Evolutionary conservation across 2,888 invertebrate species (phyloP), one percentile per base, ranked within the genome.

Genomic region (Mythimna lalbum): DNA sequence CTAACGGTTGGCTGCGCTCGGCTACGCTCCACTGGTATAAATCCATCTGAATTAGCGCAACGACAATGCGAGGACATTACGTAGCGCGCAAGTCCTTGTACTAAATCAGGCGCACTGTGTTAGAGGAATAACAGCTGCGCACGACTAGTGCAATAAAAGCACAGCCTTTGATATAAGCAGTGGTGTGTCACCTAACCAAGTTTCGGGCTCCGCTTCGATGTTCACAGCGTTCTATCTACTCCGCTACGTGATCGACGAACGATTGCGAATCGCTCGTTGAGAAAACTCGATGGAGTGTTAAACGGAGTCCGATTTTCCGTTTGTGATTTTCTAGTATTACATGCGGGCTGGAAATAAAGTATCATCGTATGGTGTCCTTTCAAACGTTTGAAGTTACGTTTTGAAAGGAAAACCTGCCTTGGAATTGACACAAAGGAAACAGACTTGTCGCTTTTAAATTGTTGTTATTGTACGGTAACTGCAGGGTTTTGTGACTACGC

Each of bases 1-100:
- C 82, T 84, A 86, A 86, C 86, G 89, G 86, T 86, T 82, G 83
- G 82, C 81, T 87, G 88, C 86, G 85, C 87, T 88, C 83, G 80
- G 85, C 79, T 85, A 73, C 87, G 86, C 86, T 87, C 79, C 83
- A 85, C 85, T 87, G 87, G 86, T 88, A 90, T 92, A 91, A 92
- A 92, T 93, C 89, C 89, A 87, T 91, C 91, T 89, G 91, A 90
- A 91, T 91, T 92, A 90, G 90, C 88, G 86, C 87, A 86, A 86
- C 89, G 89, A 90, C 89, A 89, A 89, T 86, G 88, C 88, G 87
- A 86, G 89, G 86, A 89, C 90, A 90, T 90, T 90, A 89, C 87
- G 85, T 82, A 79, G 86, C 80, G 85, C 86, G 83, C 86, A 87
- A 89, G 88, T 90, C 88, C 90, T 90, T 87, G 90, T 85, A 88